Percentiles rank a stretch among this genome's conserved stretches.
Evolutionary conservation across 2,113 vertebrate genomes (phyloP).

Genomic region (Polypterus bichir): DNA sequence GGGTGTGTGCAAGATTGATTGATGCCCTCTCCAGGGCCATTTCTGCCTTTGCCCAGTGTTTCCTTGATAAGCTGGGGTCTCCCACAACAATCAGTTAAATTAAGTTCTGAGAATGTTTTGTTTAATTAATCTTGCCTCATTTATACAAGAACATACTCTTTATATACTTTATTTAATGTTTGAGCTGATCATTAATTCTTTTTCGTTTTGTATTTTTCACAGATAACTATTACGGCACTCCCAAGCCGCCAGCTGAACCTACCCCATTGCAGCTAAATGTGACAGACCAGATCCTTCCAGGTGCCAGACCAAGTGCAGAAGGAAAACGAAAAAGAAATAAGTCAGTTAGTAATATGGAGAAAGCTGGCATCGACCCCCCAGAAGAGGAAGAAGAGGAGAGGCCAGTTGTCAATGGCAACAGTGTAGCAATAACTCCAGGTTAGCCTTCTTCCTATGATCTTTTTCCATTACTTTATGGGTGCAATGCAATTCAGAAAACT

Average conservation of each 20-base stretch:
- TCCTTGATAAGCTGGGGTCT: too few relatives aligned
- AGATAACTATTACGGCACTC: slow-evolving; percentile 98
- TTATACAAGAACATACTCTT: too few relatives aligned
- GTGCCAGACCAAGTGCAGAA: slow-evolving; percentile 81
- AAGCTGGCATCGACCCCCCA: slow-evolving; percentile 79
- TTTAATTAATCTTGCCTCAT: too few relatives aligned
- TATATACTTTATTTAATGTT: too few relatives aligned
- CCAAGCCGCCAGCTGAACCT: slow-evolving; percentile 87
- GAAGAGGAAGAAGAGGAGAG: slow-evolving; percentile 93
- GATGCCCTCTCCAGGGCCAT: too few relatives aligned
- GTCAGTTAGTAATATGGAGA: slow-evolving; percentile 97
- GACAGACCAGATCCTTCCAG: slow-evolving; percentile 85
- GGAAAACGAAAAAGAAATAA: slow-evolving; percentile 94
- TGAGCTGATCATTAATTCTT: slow-evolving; percentile 9
- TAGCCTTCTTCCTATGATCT: slow-evolving; percentile 20
- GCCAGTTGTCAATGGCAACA: slow-evolving; percentile 81
- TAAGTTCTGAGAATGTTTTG: too few relatives aligned
- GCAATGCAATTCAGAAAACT: too few relatives aligned
- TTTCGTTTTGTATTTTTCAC: slow-evolving; percentile 19
- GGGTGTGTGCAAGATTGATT: too few relatives aligned
- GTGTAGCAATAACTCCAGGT: slow-evolving; percentile 77
- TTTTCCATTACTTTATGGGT: too few relatives aligned
- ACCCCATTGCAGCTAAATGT: slow-evolving; percentile 83
- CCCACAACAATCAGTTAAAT: too few relatives aligned
- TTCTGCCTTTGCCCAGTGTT: too few relatives aligned